These are phyloP conservation scores for Emmelina monodactyla DNA, from an alignment of 2,888 invertebrate species.

Conservation along the genomic window DNA sequence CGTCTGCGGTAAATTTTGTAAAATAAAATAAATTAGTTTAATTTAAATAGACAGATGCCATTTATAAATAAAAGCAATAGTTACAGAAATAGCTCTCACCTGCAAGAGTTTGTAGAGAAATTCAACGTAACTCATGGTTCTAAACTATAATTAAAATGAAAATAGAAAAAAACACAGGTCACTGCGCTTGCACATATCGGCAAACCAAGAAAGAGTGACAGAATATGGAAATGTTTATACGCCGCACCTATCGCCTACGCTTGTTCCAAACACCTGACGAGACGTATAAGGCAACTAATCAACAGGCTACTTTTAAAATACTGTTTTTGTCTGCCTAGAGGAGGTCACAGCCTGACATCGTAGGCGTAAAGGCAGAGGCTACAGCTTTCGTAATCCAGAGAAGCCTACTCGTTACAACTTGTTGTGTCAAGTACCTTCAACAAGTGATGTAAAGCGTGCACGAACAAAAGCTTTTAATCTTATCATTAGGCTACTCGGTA, in stretches of 20 bases:
- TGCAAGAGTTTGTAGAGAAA: slow-evolving; percentile 49
- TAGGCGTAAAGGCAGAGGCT: background rate
- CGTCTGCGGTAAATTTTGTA: no score
- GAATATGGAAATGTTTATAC: slow-evolving; percentile 23
- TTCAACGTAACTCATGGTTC: slow-evolving; percentile 45
- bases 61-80: no score
- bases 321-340: slow-evolving; percentile 8
- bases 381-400: no score
- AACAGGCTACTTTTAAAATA: slow-evolving; percentile 23
- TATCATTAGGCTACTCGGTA: no score
- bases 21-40: no score
- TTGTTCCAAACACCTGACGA: slow-evolving; percentile 28
- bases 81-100: no score
- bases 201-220: slow-evolving; percentile 32
- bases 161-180: slow-evolving; percentile 16
- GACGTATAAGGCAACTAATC: slow-evolving; percentile 42
- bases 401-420: no score
- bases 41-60: no score
- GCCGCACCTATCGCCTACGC: slow-evolving; percentile 39
- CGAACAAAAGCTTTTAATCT: no score
- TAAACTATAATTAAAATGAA: slow-evolving; percentile 15
- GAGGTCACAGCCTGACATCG: background rate
- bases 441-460: no score
- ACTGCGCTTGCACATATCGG: slow-evolving; percentile 24
- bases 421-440: no score